Percentiles rank a stretch among this genome's conserved stretches.
phyloP scores from a whole-genome alignment of 2,113 vertebrate species.

The Microcebus jonahi region DNA sequence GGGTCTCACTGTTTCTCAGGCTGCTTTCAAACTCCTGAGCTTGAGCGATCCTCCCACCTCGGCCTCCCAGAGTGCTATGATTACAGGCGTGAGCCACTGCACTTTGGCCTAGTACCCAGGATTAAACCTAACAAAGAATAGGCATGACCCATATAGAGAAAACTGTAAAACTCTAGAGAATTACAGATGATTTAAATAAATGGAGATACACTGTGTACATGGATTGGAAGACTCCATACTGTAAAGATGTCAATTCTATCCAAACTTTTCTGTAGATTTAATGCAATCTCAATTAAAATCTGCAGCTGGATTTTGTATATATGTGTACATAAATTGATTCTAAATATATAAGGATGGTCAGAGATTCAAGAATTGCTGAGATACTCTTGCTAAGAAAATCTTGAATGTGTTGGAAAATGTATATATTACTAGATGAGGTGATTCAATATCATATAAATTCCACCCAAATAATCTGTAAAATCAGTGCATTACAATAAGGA shows the following conservation, averaged over 20 bases:
- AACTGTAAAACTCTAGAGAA: not conserved
- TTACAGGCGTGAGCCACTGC: too few species aligned
- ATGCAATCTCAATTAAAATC: not conserved
- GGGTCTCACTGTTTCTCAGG: too few species aligned
- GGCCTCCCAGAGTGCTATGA: too few species aligned
- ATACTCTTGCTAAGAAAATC: constrained; percentile 7
- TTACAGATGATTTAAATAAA: not conserved
- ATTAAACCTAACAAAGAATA: constrained; percentile 34
- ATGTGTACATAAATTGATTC: not conserved
- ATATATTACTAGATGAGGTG: not conserved
- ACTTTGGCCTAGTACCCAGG: not conserved
- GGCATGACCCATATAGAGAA: not conserved
- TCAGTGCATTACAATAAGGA: constrained; percentile 8
- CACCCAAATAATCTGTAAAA: not conserved
- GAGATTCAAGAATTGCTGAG: not conserved
- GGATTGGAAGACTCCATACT: not conserved
- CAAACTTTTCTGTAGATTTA: not conserved
- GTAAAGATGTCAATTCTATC: not conserved
- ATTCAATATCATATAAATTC: not conserved
- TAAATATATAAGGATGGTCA: not conserved
- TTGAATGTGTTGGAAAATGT: not conserved
- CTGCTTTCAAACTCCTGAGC: too few species aligned
- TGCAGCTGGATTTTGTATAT: not conserved
- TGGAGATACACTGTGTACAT: not conserved
- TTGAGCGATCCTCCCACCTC: too few species aligned